Conservation (phyloP, 2,888 invertebrate genomes). For the Melanotus villosus region DNA sequence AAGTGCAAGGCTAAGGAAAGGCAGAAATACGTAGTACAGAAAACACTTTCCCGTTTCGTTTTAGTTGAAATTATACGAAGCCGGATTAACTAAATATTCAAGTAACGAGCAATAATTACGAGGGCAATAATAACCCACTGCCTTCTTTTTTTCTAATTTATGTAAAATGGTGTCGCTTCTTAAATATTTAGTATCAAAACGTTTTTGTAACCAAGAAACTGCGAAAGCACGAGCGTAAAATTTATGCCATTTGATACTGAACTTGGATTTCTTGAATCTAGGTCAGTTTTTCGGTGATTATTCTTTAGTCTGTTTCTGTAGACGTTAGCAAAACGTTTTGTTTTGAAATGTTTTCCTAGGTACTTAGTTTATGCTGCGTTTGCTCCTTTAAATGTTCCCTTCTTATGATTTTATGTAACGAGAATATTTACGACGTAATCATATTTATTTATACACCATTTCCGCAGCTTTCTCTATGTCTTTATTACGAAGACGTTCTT, state of each 20-base stretch:
- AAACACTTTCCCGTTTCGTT: too few species aligned
- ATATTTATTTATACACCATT: slow-evolving; percentile 1
- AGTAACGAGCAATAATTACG: too few species aligned
- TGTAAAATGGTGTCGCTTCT: neutral
- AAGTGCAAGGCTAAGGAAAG: slow-evolving; percentile 7
- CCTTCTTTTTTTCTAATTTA: neutral
- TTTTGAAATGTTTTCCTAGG: slow-evolving; percentile 18
- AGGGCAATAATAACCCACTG: too few species aligned
- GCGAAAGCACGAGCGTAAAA: slow-evolving; percentile 6
- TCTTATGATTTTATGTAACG: slow-evolving; percentile 4
- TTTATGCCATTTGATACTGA: slow-evolving; percentile 18
- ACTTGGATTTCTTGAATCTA: too few species aligned
- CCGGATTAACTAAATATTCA: too few species aligned
- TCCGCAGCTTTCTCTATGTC: too few species aligned
- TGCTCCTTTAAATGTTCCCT: neutral
- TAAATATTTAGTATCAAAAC: slow-evolving; percentile 17
- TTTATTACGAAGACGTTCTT: too few species aligned
- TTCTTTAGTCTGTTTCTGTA: slow-evolving; percentile 15
- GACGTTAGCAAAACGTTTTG: slow-evolving; percentile 21
- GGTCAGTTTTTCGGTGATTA: slow-evolving; percentile 41
- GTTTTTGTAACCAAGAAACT: slow-evolving; percentile 14
- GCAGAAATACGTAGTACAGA: too few species aligned
- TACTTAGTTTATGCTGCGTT: slow-evolving; percentile 9
- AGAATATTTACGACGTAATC: neutral
- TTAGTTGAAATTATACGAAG: too few species aligned